Evolutionary conservation across 2,888 invertebrate species (phyloP).

Genomic region (Microplitis deprimator): DNA sequence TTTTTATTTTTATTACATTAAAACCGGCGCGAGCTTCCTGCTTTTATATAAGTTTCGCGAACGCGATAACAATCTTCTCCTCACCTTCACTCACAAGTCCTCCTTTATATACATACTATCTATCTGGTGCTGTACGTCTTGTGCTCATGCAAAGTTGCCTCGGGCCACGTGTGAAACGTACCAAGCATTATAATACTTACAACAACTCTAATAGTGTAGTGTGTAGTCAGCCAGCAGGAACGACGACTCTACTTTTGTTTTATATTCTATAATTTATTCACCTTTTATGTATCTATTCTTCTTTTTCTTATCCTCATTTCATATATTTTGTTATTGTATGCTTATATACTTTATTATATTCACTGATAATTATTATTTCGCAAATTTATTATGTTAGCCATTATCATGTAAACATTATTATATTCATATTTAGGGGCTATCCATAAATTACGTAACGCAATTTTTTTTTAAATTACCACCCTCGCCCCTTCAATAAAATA

Average conservation of each 20-base stretch:
- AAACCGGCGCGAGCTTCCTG: conserved; percentile 48
- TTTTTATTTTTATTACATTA: conserved; percentile 13
- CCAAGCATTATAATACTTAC: conserved; percentile 40
- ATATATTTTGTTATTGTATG: conserved; percentile 25
- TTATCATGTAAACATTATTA: no score
- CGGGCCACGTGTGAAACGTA: conserved; percentile 47
- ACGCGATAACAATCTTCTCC: conserved; percentile 48
- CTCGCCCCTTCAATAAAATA: no score
- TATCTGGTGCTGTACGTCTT: conserved; percentile 32
- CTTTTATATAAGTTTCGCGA: conserved; percentile 47
- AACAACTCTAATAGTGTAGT: background rate
- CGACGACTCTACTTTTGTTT: conserved; percentile 14
- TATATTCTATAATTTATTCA: conserved; percentile 41
- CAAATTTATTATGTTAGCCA: no score
- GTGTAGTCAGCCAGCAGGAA: conserved; percentile 18
- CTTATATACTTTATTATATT: background rate
- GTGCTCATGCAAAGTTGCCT: conserved; percentile 35
- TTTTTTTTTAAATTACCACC: no score
- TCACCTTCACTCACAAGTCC: conserved; percentile 24
- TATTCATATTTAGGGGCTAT: no score
- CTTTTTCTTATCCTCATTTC: conserved; percentile 15
- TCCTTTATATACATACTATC: conserved; percentile 15
- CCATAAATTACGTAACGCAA: no score
- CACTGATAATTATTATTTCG: no score
- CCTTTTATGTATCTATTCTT: conserved; percentile 17